Conservation (phyloP, 2,797 vertebrate species). For the Trachurus trachurus region DNA sequence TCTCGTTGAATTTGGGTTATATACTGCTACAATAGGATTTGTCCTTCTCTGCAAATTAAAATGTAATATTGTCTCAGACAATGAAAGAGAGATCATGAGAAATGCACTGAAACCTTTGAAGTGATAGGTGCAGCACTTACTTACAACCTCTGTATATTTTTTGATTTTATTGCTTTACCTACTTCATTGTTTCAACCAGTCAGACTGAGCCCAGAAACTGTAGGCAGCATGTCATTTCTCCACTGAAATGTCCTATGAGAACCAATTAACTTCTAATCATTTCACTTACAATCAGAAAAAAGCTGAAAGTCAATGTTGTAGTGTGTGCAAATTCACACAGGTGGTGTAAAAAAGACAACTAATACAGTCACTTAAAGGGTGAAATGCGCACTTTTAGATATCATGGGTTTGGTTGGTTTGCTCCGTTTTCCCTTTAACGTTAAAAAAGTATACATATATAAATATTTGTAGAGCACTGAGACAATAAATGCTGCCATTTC, state of each 20-base stretch:
- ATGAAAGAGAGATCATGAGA: constrained; percentile 15
- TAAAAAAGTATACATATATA: constrained; percentile 52
- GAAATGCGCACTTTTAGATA: constrained; percentile 25
- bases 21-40: neutral
- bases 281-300: neutral
- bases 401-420: constrained; percentile 70
- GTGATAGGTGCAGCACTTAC: constrained; percentile 27
- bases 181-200: neutral
- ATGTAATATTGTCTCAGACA: constrained; percentile 16
- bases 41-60: constrained; percentile 13
- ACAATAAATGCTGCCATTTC: constrained; percentile 39
- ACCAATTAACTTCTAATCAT: neutral
- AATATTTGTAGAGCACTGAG: constrained; percentile 61
- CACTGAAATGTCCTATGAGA: neutral
- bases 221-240: neutral
- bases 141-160: neutral
- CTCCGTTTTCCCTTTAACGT: constrained; percentile 80
- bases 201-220: neutral
- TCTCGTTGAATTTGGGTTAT: neutral
- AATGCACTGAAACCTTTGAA: constrained; percentile 13
- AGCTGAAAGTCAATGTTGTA: neutral
- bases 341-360: neutral
- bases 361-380: constrained; percentile 7
- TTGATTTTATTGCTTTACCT: neutral
- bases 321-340: constrained; percentile 5